phyloP scores from a whole-genome alignment of 2,797 vertebrate genomes.

The Sparus aurata region DNA sequence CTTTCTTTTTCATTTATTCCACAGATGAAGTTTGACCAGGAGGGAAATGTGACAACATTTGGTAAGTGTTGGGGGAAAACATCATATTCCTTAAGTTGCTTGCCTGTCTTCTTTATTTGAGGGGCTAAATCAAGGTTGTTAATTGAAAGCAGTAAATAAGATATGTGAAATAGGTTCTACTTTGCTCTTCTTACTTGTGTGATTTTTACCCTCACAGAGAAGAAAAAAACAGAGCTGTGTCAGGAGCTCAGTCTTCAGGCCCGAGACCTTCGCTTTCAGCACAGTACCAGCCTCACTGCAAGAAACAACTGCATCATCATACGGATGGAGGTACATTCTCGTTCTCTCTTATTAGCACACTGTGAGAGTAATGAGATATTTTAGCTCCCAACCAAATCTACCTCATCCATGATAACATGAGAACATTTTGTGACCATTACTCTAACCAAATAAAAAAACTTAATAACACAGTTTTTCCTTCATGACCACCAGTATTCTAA shows the following conservation, averaged over 20 bases:
- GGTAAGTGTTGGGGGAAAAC: constrained; percentile 85
- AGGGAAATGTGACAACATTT: constrained; percentile 92
- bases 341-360: neutral
- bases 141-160: neutral
- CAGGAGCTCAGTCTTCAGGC: constrained; percentile 96
- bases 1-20: constrained; percentile 33
- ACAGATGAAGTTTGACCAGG: constrained; percentile 95
- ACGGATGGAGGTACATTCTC: constrained; percentile 91
- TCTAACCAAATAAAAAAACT: neutral
- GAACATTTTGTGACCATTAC: neutral
- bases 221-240: constrained; percentile 95
- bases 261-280: constrained; percentile 96
- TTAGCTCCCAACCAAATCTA: neutral
- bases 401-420: neutral
- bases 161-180: neutral
- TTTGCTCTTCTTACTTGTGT: neutral
- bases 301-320: constrained; percentile 96
- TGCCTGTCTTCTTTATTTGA: neutral
- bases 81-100: neutral
- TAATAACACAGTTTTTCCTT: neutral
- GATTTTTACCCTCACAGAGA: constrained; percentile 83
- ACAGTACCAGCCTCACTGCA: constrained; percentile 91
- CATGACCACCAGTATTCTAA: neutral
- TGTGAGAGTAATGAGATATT: neutral
- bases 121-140: neutral